Evolutionary conservation across 2,888 invertebrate genomes (phyloP).

Genomic region (Hemithea aestivaria): DNA sequence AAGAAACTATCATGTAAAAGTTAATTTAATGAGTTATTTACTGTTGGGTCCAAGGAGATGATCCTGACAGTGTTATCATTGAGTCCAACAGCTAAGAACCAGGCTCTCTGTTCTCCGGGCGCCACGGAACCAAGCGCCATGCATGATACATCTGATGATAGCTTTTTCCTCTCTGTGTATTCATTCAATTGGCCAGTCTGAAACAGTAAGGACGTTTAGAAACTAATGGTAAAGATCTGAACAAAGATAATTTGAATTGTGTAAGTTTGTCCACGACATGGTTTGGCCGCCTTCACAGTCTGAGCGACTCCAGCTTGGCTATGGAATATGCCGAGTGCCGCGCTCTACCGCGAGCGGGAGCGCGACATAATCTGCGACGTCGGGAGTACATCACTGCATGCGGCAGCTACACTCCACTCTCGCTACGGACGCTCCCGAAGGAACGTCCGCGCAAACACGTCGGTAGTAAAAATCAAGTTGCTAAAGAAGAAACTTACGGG

Average conservation of each 20-base stretch:
- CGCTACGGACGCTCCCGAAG: conserved; percentile 46
- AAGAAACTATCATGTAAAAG: too few species aligned
- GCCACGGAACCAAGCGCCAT: conserved; percentile 98
- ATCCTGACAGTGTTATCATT: conserved; percentile 98
- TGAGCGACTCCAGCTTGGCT: conserved; percentile 84
- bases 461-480: conserved; percentile 30
- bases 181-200: conserved; percentile 99
- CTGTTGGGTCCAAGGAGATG: conserved; percentile 96
- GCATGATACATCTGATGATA: conserved; percentile 98
- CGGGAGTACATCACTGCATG: conserved; percentile 77
- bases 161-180: conserved; percentile 97
- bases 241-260: conserved; percentile 1
- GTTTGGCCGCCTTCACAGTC: conserved; percentile 84
- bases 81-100: conserved; percentile 97
- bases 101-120: conserved; percentile 94
- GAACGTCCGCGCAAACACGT: conserved; percentile 57
- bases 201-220: conserved; percentile 37
- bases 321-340: conserved; percentile 85
- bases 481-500: conserved; percentile 83
- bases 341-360: conserved; percentile 76
- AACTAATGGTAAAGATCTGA: conserved; percentile 1
- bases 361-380: conserved; percentile 81
- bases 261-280: conserved; percentile 81
- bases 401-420: conserved; percentile 75
- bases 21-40: conserved; percentile 50